Evolutionary conservation across 2,888 invertebrate genomes (phyloP), one percentile per base, ranked within the genome.

Genomic region (Polylopha cassiicola): DNA sequence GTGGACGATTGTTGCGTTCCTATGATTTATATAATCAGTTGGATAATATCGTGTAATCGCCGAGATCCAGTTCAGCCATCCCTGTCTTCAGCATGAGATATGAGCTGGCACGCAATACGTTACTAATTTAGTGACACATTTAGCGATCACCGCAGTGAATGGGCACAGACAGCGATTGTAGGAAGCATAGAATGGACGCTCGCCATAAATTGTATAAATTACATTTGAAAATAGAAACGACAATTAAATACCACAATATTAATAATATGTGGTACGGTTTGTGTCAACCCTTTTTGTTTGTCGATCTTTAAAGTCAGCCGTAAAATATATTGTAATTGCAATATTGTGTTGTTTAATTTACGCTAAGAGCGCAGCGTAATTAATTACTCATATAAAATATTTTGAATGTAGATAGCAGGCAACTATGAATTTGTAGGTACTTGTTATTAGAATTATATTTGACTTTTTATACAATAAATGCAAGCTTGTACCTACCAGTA

Each of bases 71-170:
- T 44, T 37, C 72, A 70, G 67, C 68, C 65, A 68, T 54, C 53
- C 58, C 66, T 68, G 73, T 75, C 77, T 63, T 53, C 53, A 46
- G 49, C 54, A 52, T 76, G 79, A 82, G 69, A 76, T 75, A 81
- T 76, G 74, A 68, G 61, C 81, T 84, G 84, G 82, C 82, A 80
- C 67, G 61, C 61, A 70, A 68, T 66, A 71, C 65, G 67, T 69
- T 59, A 73, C 80, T 82, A 78, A 82, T 78, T 82, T 75, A 65
- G 73, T 63, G 72, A 65, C 73, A 69, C 82, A 82, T 79, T 79
- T 77, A 55, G 61, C 61, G 62, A 72, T 74, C 65, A 64, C 65
- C 50, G 63, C 67, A 61, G 60, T 80, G 79, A 84, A 82, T 82
- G 79, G 64, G 74, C 72, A 60, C 71, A 73, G 73, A 75, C 73